Evolutionary conservation across 2,888 invertebrate species (phyloP), one percentile per base, ranked within the genome.

Genomic region (Esperia sulphurella): DNA sequence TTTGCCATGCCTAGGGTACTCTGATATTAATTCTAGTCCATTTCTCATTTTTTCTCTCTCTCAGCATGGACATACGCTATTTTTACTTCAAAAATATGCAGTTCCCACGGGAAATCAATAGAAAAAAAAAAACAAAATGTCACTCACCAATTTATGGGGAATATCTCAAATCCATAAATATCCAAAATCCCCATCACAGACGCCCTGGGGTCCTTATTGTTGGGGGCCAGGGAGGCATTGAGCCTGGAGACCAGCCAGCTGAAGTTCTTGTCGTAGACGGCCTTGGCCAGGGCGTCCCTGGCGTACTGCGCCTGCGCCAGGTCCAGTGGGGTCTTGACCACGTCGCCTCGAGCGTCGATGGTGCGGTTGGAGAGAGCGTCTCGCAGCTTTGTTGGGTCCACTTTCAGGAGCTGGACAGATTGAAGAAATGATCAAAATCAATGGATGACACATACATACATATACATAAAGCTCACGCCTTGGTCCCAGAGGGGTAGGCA

Each of bases 81-180:
- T n/a, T n/a, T 21, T 21, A 3, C 21, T 21, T 21, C 21, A 21
- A 21, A 21, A 21, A 21, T n/a, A n/a, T n/a, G n/a, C n/a, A n/a
- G n/a, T n/a, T n/a, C n/a, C n/a, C n/a, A n/a, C n/a, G n/a, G n/a
- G n/a, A 21, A 21, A 21, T 21, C 21, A 5, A 21, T 2, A 3
- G 21, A 3, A 5, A 21, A 21, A 21, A 21, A 5, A 21, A 2
- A 21, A 21, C 21, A 21, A 21, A 21, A 21, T 21, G 21, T 12
- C 37, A 43, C 48, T 38, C 8, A 95, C 94, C 95, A 95, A 74
- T 98, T 98, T 60, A 92, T 94, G 46, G 95, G 92, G 88, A 98
- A 97, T 58, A 98, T 96, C 83, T 98, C 97, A 75, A 98, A 98
- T 43, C 97, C 98, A 67, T 98, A 98, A 64, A 98, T 98, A 76